Evolutionary conservation across 1,140 invertebrate species (phyloP), one percentile per base, ranked within the genome.

Genomic region (Spodoptera frugiperda): DNA sequence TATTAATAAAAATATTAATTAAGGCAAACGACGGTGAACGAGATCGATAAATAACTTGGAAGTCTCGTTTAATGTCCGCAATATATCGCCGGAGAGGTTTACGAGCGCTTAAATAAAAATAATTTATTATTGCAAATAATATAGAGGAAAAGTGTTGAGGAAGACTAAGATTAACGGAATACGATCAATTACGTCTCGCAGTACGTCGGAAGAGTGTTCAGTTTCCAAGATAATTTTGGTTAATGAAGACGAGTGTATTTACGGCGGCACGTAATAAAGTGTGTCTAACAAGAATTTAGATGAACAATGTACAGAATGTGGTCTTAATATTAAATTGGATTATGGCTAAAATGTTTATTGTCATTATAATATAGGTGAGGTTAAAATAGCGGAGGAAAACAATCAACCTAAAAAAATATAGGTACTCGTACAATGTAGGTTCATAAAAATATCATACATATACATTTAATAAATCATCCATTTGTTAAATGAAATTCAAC

Each of bases 131-230:
- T 53, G 39, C 25, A 48, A 78, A 49, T 57, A 78, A 76, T 76
- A 81, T 61, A 76, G 67, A 71, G 68, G 74, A 78, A 67, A 77
- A 76, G 68, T 78, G 77, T 75, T 57, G 44, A 59, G 77, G 68
- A 44, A 63, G 59, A 44, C 33, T 63, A 44, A 63, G 59, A 63
- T 63, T 63, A 63, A 63, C 33, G 33, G 9, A 11, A 63, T n/a
- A 63, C 33, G 15, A 63, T 63, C 33, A 63, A 44, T 63, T 46
- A 33, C 11, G 44, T 44, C 33, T 33, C 44, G 30, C 55, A 59
- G 33, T 39, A 25, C 25, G 6, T 33, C 5, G 33, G 21, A 57
- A 55, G 11, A 57, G 54, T 44, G n/a, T 63, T 9, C 15, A 12
- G 59, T 63, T 63, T 19, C 33, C 15, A 44, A 63, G 59, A 63